phyloP scores from a whole-genome alignment of 2,797 vertebrate genomes.

The Coilia nasus region DNA sequence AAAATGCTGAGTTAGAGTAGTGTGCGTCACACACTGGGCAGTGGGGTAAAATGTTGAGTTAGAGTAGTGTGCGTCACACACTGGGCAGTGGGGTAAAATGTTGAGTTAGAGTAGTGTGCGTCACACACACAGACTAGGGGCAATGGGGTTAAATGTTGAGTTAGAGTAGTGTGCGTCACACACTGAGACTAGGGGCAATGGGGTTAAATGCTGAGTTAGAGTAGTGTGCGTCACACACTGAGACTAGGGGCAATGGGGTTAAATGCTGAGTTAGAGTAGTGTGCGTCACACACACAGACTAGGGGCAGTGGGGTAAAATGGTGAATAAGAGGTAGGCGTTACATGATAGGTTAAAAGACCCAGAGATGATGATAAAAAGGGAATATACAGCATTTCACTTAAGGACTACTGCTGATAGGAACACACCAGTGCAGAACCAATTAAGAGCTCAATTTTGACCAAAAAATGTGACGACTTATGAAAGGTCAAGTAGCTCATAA shows the following conservation, averaged over 20 bases:
- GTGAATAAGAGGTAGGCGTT: neutral
- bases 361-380: too few relatives aligned
- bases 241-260: too few relatives aligned
- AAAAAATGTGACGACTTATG: neutral
- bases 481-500: slow-evolving; percentile 14
- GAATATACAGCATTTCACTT: neutral
- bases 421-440: neutral
- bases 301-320: too few relatives aligned
- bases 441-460: neutral
- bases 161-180: neutral
- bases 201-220: too few relatives aligned
- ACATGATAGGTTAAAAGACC: neutral
- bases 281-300: too few relatives aligned
- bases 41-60: too few relatives aligned
- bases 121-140: neutral
- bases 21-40: neutral
- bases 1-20: too few relatives aligned
- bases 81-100: too few relatives aligned
- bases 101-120: neutral
- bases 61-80: neutral
- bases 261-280: too few relatives aligned
- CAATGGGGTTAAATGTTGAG: too few relatives aligned
- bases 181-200: too few relatives aligned
- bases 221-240: neutral
- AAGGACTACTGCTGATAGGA: neutral